Evolutionary conservation across 2,113 vertebrate genomes (phyloP), one percentile per base, ranked within the genome.

Genomic region (Ophthalmolycus amberensis): DNA sequence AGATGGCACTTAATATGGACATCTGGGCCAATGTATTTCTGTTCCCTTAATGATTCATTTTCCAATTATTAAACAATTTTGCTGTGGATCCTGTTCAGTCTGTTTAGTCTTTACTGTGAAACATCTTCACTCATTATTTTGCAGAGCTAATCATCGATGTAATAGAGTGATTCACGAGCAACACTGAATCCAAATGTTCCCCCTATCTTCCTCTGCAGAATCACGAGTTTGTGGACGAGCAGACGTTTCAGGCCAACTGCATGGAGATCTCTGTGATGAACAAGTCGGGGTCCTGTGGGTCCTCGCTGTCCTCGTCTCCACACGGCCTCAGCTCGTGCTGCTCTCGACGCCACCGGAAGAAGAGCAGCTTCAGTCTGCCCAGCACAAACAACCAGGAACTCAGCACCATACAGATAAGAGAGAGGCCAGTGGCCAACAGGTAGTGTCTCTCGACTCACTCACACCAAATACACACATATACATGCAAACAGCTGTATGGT

Each of bases 221-320:
- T 88, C 98, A 99, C 0, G 98, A 99, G 90, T 99, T 99, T 89
- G 97, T 99, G 93, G 98, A 99, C 62, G 98, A 99, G 86, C 97
- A 99, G 93, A 95, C 96, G n/a, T 99, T 97, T 3, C 97, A 99
- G 92, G 96, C 97, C 68, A 98, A 96, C 94, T 99, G 97, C 72
- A 97, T 98, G 96, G 98, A 99, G 92, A 96, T 98, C 54, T 95
- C 97, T 0, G 94, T 96, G 4, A 95, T 96, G 81, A 97, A 98
- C 20, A 96, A 97, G 65, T 90, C 95, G 3, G 90, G 92, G 72
- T 98, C 97, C n/a, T 96, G 96, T 44, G 93, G 96, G 40, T 98
- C 98, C 6, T 99, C 98, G 1, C 68, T 98, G 3, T 97, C 97
- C 68, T 95, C 90, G 16, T 97, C 98, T 10, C 97, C 97, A 9